Evolutionary conservation across 2,888 invertebrate species (phyloP), one percentile per base, ranked within the genome.

Genomic region (Noctua comes): DNA sequence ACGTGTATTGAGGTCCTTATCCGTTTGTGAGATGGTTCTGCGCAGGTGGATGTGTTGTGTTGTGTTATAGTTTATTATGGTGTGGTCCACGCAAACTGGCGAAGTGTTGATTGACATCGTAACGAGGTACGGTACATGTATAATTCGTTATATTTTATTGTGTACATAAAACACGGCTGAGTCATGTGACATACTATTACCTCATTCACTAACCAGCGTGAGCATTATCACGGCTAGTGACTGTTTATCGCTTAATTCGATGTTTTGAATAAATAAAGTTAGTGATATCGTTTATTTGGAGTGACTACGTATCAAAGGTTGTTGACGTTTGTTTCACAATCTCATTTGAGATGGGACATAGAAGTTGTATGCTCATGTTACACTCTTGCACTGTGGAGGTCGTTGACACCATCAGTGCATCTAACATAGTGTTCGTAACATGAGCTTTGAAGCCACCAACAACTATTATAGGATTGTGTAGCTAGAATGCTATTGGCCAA

Each of bases 71-170:
- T 95, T 94, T 95, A 95, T 93, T 94, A 97, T 97, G 96, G 97
- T 96, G 95, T 96, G 96, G 97, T 96, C 96, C 90, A 93, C 95
- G 94, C 95, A 96, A 89, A 93, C 96, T 82, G 95, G 95, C 91
- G 96, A 97, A 93, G 95, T 96, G 93, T 93, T 96, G 93, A 94
- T 96, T 91, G 96, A 97, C 94, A 94, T 96, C 92, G 93, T 96
- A 90, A 94, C 96, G 92, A 96, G 97, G 96, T 97, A 95, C 87
- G 86, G 90, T 89, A 90, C 89, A 84, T 87, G 82, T 75, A 85
- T 89, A 82, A 86, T 89, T 87, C 82, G 85, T 86, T 89, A 88
- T 88, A 86, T 85, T 88, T 80, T 86, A 88, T 82, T 87, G 83
- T 89, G 79, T 87, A 80, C 88, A 88, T 88, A 84, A 84, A 88